A percentile compares a stretch with the other conserved stretches of the same genome.
Conservation (phyloP, 2,888 invertebrate species). For the Actias luna region DNA sequence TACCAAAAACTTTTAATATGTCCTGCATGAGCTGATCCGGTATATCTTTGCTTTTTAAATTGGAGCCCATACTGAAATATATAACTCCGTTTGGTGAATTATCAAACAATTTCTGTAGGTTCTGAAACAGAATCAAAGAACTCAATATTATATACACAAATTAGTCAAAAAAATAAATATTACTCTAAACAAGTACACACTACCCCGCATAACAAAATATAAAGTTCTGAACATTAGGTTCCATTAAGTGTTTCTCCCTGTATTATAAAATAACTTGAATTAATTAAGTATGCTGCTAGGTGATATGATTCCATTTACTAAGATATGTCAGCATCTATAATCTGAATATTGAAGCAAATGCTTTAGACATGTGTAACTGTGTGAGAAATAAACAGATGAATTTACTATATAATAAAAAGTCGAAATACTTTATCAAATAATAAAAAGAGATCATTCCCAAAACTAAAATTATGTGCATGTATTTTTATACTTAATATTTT, state of each 20-base stretch:
- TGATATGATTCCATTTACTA: too few species aligned
- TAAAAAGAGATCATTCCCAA: background rate
- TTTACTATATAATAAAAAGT: too few species aligned
- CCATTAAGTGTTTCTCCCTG: background rate
- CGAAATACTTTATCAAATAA: too few species aligned
- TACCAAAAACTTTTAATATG: conserved; percentile 55
- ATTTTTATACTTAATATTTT: background rate
- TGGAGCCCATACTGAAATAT: conserved; percentile 71
- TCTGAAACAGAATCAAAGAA: conserved; percentile 31
- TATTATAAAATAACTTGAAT: too few species aligned
- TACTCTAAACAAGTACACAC: background rate
- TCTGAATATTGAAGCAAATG: background rate
- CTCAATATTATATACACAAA: background rate
- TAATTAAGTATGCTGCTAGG: too few species aligned
- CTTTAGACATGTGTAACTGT: background rate
- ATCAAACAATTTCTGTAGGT: conserved; percentile 57
- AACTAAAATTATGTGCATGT: background rate
- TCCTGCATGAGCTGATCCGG: conserved; percentile 41
- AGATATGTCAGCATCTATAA: too few species aligned
- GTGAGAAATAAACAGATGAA: too few species aligned
- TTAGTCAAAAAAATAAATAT: background rate
- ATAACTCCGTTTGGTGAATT: conserved; percentile 60
- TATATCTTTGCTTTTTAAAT: conserved; percentile 52
- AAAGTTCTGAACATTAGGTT: too few species aligned
- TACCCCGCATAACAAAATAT: background rate